Percentiles rank a stretch among this genome's conserved stretches.
phyloP scores from a whole-genome alignment of 1,140 invertebrate species.

The Scaptomyza graminum region DNA sequence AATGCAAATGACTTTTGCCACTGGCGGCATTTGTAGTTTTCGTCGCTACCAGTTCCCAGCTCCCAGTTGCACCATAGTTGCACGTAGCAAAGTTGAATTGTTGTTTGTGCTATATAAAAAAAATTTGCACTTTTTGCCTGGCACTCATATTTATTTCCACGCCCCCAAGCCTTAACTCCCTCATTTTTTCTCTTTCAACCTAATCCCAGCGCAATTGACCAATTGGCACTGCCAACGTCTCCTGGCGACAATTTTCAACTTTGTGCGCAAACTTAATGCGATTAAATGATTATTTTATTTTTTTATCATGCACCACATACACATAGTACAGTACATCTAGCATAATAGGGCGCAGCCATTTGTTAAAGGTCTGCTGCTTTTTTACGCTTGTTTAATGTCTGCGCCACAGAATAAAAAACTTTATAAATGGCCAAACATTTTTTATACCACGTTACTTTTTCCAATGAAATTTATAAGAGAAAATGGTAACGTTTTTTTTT shows the following conservation, averaged over 20 bases:
- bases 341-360: slow-evolving; percentile 34
- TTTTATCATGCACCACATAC: slow-evolving; percentile 36
- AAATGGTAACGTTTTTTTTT: not conserved
- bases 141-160: not conserved
- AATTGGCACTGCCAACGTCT: not conserved
- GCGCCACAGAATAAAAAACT: not conserved
- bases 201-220: slow-evolving; percentile 52
- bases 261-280: slow-evolving; percentile 35
- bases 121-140: not conserved
- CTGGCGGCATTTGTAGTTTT: slow-evolving; percentile 33
- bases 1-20: slow-evolving; percentile 79
- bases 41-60: slow-evolving; percentile 1
- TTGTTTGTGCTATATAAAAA: slow-evolving; percentile 7
- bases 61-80: slow-evolving; percentile 10
- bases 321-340: slow-evolving; percentile 25
- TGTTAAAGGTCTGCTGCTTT: slow-evolving; percentile 32
- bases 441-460: not conserved
- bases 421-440: not conserved
- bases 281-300: slow-evolving; percentile 42
- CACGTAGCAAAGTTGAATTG: not conserved
- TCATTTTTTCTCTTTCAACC: not conserved
- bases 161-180: not conserved
- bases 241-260: slow-evolving; percentile 5
- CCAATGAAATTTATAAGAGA: not conserved
- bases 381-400: not conserved